Evolutionary conservation across 1,140 invertebrate species (phyloP), one percentile per base, ranked within the genome.

Genomic region (Drosophila gunungcola): DNA sequence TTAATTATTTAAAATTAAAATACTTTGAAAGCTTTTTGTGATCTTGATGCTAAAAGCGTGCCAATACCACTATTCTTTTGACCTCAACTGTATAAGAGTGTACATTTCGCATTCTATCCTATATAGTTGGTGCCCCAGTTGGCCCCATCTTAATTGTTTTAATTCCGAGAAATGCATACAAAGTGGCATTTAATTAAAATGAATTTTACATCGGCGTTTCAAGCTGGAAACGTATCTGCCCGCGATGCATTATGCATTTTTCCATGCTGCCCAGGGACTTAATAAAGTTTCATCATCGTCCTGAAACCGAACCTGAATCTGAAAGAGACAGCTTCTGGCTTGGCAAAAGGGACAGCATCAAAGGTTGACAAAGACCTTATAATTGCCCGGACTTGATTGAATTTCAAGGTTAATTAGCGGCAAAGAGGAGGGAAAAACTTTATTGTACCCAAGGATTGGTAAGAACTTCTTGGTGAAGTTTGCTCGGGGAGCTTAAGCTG

Each of bases 101-200:
- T 36, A 10, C 38, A 53, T 32, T 36, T 53, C 16, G 21, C 34
- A 13, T 41, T 16, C 39, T 55, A 25, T 55, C 42, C 29, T 57
- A 61, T 61, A 62, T 62, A 63, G 62, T 46, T 63, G 46, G 12
- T 73, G 75, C 73, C 72, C 57, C 58, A 69, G 62, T 76, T 76
- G 70, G 48, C 62, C 79, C 67, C 60, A n/a, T 64, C 83, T 88
- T 86, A 86, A 86, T 86, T 86, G 83, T 86, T 83, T 86, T 88
- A 88, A 86, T 88, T 86, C 83, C 73, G 67, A 88, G 83, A 86
- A 86, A 88, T 88, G 80, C 84, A 86, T 83, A 88, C 84, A 83
- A 82, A 86, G 84, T 86, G 83, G 63, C 84, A 88, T 86, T 86
- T 88, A 86, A 86, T 86, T 86, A 88, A 88, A 86, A 67, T 63